phyloP scores from a whole-genome alignment of 2,113 vertebrate genomes.

The Strix uralensis region DNA sequence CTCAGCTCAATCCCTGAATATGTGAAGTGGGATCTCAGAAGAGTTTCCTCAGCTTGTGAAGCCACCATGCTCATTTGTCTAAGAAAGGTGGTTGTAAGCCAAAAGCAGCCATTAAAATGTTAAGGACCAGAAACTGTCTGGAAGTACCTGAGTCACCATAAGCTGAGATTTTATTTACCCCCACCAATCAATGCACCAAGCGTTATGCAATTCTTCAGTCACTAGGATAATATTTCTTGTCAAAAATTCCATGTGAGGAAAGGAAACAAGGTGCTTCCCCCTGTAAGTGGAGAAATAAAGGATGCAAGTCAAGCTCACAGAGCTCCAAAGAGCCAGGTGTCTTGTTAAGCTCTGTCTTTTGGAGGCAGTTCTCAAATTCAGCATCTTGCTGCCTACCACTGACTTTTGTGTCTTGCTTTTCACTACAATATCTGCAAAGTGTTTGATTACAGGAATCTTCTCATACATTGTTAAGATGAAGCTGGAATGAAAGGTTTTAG shows the following conservation, averaged over 20 bases:
- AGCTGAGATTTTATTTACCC: constrained; percentile 46
- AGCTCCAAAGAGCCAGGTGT: not conserved
- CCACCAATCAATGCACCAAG: not conserved
- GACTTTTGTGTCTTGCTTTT: not conserved
- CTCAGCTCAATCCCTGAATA: not conserved
- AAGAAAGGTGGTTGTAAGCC: constrained; percentile 55
- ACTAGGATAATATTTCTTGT: not conserved
- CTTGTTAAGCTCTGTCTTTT: not conserved
- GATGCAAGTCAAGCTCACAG: not conserved
- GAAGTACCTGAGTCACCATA: constrained; percentile 53
- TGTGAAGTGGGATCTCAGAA: constrained; percentile 32
- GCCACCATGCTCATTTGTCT: constrained; percentile 41
- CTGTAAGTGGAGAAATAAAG: not conserved
- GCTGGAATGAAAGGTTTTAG: not conserved
- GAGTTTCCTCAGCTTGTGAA: constrained; percentile 51
- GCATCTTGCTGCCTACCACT: not conserved
- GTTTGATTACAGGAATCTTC: not conserved
- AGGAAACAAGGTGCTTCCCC: constrained; percentile 4
- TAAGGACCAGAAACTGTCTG: constrained; percentile 39
- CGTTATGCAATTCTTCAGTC: not conserved
- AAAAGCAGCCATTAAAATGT: constrained; percentile 60
- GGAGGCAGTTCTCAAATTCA: not conserved
- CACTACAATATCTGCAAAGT: not conserved
- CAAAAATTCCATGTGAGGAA: constrained; percentile 27
- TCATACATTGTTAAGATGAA: not conserved